Evolutionary conservation across 2,113 vertebrate genomes (phyloP).

Genomic region (Aix galericulata): DNA sequence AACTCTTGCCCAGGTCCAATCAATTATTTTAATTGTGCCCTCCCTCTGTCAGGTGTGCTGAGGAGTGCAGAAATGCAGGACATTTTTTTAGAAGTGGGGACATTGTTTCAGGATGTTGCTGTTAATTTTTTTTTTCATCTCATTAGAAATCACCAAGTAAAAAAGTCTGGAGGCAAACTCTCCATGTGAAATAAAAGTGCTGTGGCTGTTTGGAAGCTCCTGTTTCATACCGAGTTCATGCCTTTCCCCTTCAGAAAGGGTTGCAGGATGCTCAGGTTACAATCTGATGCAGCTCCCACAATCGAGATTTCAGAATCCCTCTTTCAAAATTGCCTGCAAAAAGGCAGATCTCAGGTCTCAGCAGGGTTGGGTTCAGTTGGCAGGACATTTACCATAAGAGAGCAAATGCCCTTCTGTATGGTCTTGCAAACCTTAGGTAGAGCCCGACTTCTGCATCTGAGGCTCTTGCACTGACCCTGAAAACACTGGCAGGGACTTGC

Average conservation of each 20-base stretch:
- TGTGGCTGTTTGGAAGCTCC: background rate
- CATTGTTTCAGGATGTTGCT: background rate
- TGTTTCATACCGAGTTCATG: background rate
- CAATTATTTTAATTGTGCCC: conserved; percentile 47
- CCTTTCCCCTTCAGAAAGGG: background rate
- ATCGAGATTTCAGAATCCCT: background rate
- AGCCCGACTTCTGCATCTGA: background rate
- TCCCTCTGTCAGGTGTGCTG: background rate
- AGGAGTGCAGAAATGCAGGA: background rate
- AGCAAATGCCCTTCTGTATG: background rate
- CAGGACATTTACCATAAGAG: fast-evolving
- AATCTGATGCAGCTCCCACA: background rate
- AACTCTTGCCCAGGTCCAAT: background rate
- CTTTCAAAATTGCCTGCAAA: background rate
- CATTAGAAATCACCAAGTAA: background rate
- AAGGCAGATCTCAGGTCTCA: background rate
- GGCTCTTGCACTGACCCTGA: fast-evolving
- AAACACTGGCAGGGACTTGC: background rate
- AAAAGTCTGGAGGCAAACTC: background rate
- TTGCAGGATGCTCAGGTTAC: background rate
- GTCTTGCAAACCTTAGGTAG: background rate
- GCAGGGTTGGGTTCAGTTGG: background rate
- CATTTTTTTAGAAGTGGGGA: background rate
- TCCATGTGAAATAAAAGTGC: background rate
- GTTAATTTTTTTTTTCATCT: background rate